Evolutionary conservation across 1,140 invertebrate species (phyloP).

Genomic region (Drosophila nasuta): DNA sequence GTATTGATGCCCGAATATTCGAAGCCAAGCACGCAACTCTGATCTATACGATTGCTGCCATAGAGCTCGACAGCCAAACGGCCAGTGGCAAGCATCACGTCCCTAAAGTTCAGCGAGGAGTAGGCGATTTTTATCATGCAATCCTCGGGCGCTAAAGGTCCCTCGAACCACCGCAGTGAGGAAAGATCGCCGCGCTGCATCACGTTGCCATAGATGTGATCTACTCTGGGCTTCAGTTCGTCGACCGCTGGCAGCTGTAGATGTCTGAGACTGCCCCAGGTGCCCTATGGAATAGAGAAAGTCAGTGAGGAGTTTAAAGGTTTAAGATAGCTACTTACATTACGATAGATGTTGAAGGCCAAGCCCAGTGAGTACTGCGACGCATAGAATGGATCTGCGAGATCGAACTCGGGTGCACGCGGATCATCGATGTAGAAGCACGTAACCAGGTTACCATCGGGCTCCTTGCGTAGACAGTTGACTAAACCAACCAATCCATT

Average conservation of each 20-base stretch:
- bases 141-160: constrained; percentile 83
- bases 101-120: constrained; percentile 90
- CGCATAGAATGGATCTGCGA: constrained; percentile 88
- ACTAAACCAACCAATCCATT: constrained; percentile 94
- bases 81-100: constrained; percentile 92
- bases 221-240: constrained; percentile 59
- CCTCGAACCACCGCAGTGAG: constrained; percentile 93
- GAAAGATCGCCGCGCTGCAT: constrained; percentile 93
- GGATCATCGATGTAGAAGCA: constrained; percentile 89
- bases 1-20: constrained; percentile 89
- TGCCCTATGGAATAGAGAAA: constrained; percentile 84
- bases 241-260: constrained; percentile 85
- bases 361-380: constrained; percentile 90
- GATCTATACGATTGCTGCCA: constrained; percentile 86
- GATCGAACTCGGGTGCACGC: constrained; percentile 88
- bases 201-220: constrained; percentile 92
- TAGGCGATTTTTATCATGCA: constrained; percentile 87
- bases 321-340: constrained; percentile 85
- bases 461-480: constrained; percentile 90
- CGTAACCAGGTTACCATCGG: constrained; percentile 87
- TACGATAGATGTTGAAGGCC: constrained; percentile 91
- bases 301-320: background rate
- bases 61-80: constrained; percentile 88
- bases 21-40: constrained; percentile 90
- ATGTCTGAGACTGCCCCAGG: constrained; percentile 93